Base-by-base conservation (phyloP, 2,113 vertebrate species). In the Patagioenas fasciata region DNA sequence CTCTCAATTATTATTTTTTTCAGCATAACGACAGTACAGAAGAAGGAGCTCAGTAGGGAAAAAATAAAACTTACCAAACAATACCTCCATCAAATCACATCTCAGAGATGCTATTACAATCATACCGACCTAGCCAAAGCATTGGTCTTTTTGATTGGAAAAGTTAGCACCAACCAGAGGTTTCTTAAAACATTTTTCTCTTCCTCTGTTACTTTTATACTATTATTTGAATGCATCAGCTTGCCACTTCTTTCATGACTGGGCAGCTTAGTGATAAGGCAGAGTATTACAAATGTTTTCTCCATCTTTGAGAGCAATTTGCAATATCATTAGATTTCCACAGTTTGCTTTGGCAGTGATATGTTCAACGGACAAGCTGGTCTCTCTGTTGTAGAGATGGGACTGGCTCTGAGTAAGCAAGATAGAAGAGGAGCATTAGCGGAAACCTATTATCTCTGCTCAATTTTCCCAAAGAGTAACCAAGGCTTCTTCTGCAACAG, bases 261-360 rank as follows among this genome's bases (percentile, higher is more conserved):
- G 83, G 65, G 77, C 64, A 93, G 87, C 81, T 96, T 54, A 97
- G 91, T 51, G 95, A 96, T 93, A 96, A 95, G 58, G 78, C 74
- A 54, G 84, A 71, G 73, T 5, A 89, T 85, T 93, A 89, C 84
- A 69, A 62, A 94, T 70, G 81, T 82, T 96, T 91, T 85, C 87
- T 58, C 89, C 94, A 51, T 88, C 79, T 92, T 73, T 80, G 91
- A 95, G 81, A 95, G 84, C 87, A 91, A 80, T 80, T 79, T 61
- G 70, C 47, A 91, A 82, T 34, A 82, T 54, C 65, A 64, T 82
- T 79, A 89, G 86, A 91, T 89, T 91, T 57, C 80, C 84, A 80
- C 4, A 36, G 84, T 91, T 95, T 94, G 93, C 78, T 88, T 92
- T 95, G 94, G 91, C 91, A 91, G 74, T 8, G 78, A 89, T 79